phyloP scores from a whole-genome alignment of 2,113 vertebrate genomes.

The Scomber colias region DNA sequence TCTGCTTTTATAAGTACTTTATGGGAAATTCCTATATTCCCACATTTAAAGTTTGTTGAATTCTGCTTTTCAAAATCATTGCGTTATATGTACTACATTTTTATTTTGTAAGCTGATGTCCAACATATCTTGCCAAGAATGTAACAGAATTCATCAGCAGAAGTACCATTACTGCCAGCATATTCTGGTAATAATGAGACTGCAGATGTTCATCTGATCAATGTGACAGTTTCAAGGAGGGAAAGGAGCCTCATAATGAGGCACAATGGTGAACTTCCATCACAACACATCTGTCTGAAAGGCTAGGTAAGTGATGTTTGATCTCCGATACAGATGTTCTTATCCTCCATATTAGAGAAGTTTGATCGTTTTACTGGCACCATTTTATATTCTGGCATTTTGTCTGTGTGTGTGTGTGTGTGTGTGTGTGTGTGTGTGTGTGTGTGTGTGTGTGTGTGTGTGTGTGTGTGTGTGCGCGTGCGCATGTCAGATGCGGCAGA shows the following conservation, averaged over 20 bases:
- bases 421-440: too few species aligned
- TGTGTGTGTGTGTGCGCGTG: too few species aligned
- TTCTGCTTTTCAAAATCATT: neutral
- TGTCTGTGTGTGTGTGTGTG: neutral
- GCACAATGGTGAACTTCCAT: slow-evolving; percentile 7
- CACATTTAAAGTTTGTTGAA: neutral
- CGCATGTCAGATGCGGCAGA: too few species aligned
- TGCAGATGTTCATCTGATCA: slow-evolving; percentile 26
- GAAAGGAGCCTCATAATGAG: slow-evolving; percentile 13
- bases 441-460: too few species aligned
- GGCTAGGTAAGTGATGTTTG: neutral
- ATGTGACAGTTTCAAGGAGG: slow-evolving; percentile 22
- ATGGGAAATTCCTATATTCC: too few species aligned
- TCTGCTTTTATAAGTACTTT: too few species aligned
- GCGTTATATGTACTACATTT: neutral
- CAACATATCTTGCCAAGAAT: too few species aligned
- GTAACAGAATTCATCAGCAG: neutral
- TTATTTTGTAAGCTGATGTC: neutral
- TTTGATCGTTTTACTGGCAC: neutral
- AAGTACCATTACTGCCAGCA: neutral
- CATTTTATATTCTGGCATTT: neutral
- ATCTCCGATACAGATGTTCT: slow-evolving; percentile 14
- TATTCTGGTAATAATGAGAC: slow-evolving; percentile 12
- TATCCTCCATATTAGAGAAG: fast-evolving
- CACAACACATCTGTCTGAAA: slow-evolving; percentile 17